phyloP scores from a whole-genome alignment of 2,113 vertebrate species.

The Thalassarche chlororhynchos region DNA sequence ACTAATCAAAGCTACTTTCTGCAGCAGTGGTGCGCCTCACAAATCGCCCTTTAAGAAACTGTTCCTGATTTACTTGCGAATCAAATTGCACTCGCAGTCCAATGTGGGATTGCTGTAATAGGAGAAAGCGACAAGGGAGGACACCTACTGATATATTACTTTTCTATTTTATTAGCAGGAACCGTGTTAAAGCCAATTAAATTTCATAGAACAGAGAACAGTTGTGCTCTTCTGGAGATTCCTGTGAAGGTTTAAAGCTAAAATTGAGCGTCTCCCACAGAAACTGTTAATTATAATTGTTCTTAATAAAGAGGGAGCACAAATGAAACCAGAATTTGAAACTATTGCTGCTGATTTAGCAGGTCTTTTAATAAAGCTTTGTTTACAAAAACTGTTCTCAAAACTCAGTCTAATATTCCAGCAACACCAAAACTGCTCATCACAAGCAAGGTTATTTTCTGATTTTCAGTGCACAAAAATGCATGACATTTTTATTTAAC shows the following conservation, averaged over 20 bases:
- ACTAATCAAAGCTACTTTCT: constrained; percentile 49
- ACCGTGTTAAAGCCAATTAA: constrained; percentile 60
- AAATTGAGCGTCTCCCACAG: constrained; percentile 53
- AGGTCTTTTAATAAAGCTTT: not conserved
- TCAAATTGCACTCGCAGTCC: not conserved
- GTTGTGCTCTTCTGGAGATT: constrained; percentile 52
- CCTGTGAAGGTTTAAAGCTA: constrained; percentile 54
- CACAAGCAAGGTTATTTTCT: not conserved
- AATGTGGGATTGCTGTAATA: not conserved
- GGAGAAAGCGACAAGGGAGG: constrained; percentile 51
- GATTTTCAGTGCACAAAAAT: not conserved
- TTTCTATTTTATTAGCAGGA: constrained; percentile 62
- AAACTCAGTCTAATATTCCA: not conserved
- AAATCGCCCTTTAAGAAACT: constrained; percentile 29
- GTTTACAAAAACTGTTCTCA: not conserved
- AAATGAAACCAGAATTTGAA: constrained; percentile 44
- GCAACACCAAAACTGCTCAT: not conserved
- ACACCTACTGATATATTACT: constrained; percentile 58
- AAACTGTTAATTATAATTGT: constrained; percentile 64
- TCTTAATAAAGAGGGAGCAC: constrained; percentile 47
- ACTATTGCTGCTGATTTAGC: not conserved
- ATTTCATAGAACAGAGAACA: constrained; percentile 53
- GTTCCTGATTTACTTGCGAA: constrained; percentile 35
- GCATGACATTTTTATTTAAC: not conserved
- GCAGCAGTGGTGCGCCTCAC: constrained; percentile 1